phyloP scores from a whole-genome alignment of 2,113 vertebrate genomes.

The Bubalus kerabau region DNA sequence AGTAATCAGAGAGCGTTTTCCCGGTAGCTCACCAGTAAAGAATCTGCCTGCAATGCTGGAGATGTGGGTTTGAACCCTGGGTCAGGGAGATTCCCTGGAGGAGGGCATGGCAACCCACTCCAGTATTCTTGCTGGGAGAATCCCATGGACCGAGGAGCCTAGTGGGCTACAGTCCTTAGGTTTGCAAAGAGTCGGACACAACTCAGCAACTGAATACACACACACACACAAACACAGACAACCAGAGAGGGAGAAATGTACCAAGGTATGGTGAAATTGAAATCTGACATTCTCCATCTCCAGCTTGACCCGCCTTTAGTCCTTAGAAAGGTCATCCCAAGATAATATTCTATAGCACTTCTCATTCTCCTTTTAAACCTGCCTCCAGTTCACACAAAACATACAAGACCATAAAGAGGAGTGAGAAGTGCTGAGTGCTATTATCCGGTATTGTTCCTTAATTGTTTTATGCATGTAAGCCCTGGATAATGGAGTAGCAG shows the following conservation, averaged over 20 bases:
- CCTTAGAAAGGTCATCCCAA: neutral
- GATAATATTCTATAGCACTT: neutral
- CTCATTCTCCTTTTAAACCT: neutral
- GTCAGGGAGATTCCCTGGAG: neutral
- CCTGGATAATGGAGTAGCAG: neutral
- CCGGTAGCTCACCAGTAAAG: neutral
- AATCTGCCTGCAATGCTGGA: neutral
- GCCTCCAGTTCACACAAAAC: neutral
- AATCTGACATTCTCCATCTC: neutral
- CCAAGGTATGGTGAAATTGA: neutral
- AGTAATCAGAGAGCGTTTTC: neutral
- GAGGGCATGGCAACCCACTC: neutral
- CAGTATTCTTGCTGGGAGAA: neutral
- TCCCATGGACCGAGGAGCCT: neutral
- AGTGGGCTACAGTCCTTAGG: neutral
- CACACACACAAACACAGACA: neutral
- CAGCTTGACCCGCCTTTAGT: neutral
- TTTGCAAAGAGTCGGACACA: neutral
- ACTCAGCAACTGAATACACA: neutral
- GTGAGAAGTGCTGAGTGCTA: neutral
- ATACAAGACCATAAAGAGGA: neutral
- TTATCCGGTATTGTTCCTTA: slow-evolving; percentile 17
- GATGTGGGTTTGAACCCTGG: neutral
- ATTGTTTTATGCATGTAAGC: slow-evolving; percentile 13
- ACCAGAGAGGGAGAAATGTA: neutral